Conservation (phyloP, 2,113 vertebrate genomes). For the Panthera uncia region DNA sequence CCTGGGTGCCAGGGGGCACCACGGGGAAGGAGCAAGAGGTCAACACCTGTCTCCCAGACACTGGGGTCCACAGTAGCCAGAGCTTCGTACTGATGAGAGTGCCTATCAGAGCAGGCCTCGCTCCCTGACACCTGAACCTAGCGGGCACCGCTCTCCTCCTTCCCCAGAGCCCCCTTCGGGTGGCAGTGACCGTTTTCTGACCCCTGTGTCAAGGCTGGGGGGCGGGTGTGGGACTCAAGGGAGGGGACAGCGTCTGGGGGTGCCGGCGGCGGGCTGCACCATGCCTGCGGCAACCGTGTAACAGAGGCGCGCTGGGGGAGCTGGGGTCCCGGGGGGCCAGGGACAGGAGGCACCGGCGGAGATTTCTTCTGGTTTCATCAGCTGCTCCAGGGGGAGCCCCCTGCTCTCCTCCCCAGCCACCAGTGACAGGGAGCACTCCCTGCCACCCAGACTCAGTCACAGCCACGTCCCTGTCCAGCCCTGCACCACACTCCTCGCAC, state of each 20-base stretch:
- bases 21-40: slow-evolving; percentile 46
- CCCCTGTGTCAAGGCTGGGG: slow-evolving; percentile 41
- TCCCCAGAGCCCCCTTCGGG: slow-evolving; percentile 63
- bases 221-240: slow-evolving; percentile 65
- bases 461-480: background rate
- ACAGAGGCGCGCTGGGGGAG: slow-evolving; percentile 74
- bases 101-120: slow-evolving; percentile 8
- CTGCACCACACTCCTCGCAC: background rate
- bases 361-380: slow-evolving; percentile 81
- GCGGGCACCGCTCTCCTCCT: slow-evolving; percentile 65
- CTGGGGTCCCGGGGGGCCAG: slow-evolving; percentile 74
- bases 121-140: slow-evolving; percentile 61
- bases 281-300: slow-evolving; percentile 76
- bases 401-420: slow-evolving; percentile 69
- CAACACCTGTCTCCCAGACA: slow-evolving; percentile 58
- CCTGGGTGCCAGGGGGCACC: slow-evolving; percentile 79
- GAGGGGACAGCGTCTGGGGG: slow-evolving; percentile 73
- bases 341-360: slow-evolving; percentile 66
- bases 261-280: slow-evolving; percentile 45
- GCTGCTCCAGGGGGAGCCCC: slow-evolving; percentile 80
- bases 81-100: background rate
- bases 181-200: slow-evolving; percentile 71
- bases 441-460: slow-evolving; percentile 36
- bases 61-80: slow-evolving; percentile 4
- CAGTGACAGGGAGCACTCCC: slow-evolving; percentile 16